Percentiles rank a stretch among this genome's conserved stretches.
Evolutionary conservation across 2,797 vertebrate species (phyloP).

Genomic region (Crax fasciolata): DNA sequence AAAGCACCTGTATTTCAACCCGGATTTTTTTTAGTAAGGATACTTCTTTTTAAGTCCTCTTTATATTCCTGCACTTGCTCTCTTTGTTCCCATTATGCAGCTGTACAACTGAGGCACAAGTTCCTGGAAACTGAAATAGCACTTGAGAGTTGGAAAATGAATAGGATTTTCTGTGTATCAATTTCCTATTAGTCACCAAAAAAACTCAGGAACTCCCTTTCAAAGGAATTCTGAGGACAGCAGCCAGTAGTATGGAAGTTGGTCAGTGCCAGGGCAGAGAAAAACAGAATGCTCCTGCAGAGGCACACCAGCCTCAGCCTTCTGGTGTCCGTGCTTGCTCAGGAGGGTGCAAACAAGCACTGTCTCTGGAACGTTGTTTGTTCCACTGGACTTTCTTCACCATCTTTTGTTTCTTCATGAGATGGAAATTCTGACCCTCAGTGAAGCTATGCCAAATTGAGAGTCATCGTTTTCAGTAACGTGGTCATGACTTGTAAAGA

Average conservation of each 20-base stretch:
- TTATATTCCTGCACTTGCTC: not conserved
- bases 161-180: not conserved
- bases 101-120: not conserved
- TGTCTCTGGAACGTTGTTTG: slow-evolving; percentile 36
- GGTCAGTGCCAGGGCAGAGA: slow-evolving; percentile 39
- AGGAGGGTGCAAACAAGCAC: slow-evolving; percentile 52
- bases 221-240: slow-evolving; percentile 58
- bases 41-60: not conserved
- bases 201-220: slow-evolving; percentile 42
- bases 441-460: slow-evolving; percentile 41
- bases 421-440: slow-evolving; percentile 67
- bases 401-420: slow-evolving; percentile 56
- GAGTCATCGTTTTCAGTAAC: slow-evolving; percentile 49
- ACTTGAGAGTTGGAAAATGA: slow-evolving; percentile 6
- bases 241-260: slow-evolving; percentile 45
- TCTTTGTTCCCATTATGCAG: not conserved
- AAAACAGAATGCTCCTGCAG: not conserved
- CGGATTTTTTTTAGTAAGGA: not conserved
- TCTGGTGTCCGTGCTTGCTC: slow-evolving; percentile 22
- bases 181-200: slow-evolving; percentile 61
- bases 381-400: slow-evolving; percentile 56
- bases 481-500: slow-evolving; percentile 31
- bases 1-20: not conserved
- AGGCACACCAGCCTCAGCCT: not conserved
- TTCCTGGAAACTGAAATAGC: slow-evolving; percentile 32